Conservation (phyloP, 2,113 vertebrate species). For the Sebastes fasciatus region DNA sequence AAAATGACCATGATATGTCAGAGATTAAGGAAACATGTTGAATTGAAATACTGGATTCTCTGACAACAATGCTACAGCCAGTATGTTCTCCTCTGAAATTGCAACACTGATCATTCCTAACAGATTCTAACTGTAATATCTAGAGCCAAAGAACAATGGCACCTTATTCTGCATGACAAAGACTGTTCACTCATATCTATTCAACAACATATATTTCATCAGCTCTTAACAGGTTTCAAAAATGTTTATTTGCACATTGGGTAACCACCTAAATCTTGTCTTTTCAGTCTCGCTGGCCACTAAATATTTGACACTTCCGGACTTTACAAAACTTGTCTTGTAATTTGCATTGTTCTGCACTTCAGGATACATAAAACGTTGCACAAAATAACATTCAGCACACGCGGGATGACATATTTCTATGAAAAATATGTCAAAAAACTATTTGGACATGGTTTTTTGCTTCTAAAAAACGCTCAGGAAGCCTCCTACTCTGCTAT, state of each 20-base stretch:
- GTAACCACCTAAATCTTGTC: neutral
- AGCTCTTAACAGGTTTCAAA: slow-evolving; percentile 1
- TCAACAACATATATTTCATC: neutral
- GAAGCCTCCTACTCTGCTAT: too few relatives aligned
- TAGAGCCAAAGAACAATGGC: neutral
- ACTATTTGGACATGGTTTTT: neutral
- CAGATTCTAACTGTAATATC: neutral
- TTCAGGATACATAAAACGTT: neutral
- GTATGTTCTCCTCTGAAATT: too few relatives aligned
- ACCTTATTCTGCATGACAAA: neutral
- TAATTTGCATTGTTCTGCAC: neutral
- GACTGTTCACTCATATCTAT: neutral
- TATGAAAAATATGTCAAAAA: neutral
- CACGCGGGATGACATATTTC: neutral
- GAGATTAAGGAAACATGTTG: too few relatives aligned
- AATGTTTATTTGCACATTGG: slow-evolving; percentile 12
- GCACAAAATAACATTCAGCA: neutral
- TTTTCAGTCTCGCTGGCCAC: neutral
- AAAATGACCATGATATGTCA: too few relatives aligned
- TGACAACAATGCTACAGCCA: too few relatives aligned
- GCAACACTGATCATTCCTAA: neutral
- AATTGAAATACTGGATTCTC: too few relatives aligned
- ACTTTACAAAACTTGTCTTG: neutral
- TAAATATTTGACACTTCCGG: neutral
- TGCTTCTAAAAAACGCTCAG: neutral